Evolutionary conservation across 2,113 vertebrate species (phyloP).

Genomic region (Seriola dumerili): DNA sequence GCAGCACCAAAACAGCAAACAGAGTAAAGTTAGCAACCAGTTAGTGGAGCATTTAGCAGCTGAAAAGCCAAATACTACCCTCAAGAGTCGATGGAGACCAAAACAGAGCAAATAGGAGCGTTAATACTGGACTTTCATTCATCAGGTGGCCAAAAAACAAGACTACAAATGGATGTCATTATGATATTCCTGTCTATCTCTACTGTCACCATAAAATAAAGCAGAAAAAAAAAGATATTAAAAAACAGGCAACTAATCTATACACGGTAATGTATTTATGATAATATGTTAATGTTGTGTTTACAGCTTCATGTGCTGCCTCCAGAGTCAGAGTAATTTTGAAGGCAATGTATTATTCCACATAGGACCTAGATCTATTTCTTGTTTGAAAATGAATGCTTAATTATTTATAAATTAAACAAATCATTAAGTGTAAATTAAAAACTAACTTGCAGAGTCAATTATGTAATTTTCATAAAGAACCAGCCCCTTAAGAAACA

Average conservation of each 20-base stretch:
- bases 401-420: background rate
- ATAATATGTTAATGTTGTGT: too few relatives aligned
- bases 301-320: too few relatives aligned
- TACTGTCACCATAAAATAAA: too few relatives aligned
- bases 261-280: too few relatives aligned
- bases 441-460: background rate
- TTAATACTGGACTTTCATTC: background rate
- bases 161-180: background rate
- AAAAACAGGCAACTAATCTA: too few relatives aligned
- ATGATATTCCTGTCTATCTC: too few relatives aligned
- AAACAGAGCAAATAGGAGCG: background rate
- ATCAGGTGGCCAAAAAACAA: background rate
- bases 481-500: background rate
- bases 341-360: background rate
- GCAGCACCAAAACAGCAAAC: background rate
- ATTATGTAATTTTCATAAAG: background rate
- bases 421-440: background rate
- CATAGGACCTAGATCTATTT: background rate
- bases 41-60: background rate
- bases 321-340: background rate
- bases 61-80: background rate
- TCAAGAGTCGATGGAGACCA: too few relatives aligned
- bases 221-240: too few relatives aligned
- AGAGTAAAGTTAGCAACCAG: background rate
- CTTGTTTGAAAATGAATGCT: background rate